phyloP scores from a whole-genome alignment of 2,888 invertebrate species.

The Autographa pulchrina region DNA sequence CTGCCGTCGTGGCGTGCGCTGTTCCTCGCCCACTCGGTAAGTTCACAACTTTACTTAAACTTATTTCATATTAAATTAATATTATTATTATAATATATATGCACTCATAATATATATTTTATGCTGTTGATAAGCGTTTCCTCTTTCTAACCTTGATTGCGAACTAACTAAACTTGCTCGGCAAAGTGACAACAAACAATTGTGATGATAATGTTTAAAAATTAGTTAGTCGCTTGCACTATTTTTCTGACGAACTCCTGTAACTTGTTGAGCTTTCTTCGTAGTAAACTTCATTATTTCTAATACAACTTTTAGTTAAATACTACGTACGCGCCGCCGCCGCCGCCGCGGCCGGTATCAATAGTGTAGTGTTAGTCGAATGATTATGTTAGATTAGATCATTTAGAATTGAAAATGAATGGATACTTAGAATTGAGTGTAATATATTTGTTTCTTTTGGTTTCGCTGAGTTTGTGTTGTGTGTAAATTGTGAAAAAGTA shows the following conservation, averaged over 20 bases:
- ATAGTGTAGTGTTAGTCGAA: not conserved
- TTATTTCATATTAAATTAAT: slow-evolving; percentile 9
- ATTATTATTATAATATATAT: slow-evolving; percentile 15
- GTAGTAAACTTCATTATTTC: not conserved
- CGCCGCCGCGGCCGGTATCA: slow-evolving; percentile 3
- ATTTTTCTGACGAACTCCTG: slow-evolving; percentile 61
- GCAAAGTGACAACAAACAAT: slow-evolving; percentile 18
- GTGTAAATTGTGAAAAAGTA: slow-evolving; percentile 19
- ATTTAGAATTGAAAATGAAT: not conserved
- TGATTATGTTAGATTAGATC: slow-evolving; percentile 1
- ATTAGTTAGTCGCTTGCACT: not conserved
- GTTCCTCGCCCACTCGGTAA: slow-evolving; percentile 76
- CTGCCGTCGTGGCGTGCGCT: slow-evolving; percentile 70
- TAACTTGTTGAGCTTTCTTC: slow-evolving; percentile 60
- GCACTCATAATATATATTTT: slow-evolving; percentile 25
- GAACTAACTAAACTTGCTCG: slow-evolving; percentile 38
- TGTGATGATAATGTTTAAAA: slow-evolving; percentile 12
- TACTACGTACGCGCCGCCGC: not conserved
- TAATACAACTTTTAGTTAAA: not conserved
- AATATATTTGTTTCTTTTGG: not conserved
- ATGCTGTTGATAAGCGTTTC: slow-evolving; percentile 62
- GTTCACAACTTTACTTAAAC: slow-evolving; percentile 48
- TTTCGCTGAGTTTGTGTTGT: slow-evolving; percentile 8
- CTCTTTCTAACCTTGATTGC: slow-evolving; percentile 48
- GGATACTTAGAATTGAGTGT: not conserved